Conservation (phyloP, 2,888 invertebrate genomes). For the Trichopria drosophilae region DNA sequence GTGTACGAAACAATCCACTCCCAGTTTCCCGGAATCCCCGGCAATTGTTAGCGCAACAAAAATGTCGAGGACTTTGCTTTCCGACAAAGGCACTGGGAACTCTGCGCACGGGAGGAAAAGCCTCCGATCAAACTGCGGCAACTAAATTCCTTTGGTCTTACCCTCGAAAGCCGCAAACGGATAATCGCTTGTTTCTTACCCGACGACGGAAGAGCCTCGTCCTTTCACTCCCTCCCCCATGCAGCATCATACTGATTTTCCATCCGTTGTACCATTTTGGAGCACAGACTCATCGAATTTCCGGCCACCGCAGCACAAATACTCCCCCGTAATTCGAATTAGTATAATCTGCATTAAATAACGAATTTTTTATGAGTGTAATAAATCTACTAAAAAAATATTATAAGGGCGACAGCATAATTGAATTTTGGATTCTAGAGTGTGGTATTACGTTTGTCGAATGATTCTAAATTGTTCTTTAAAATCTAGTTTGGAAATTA, state of each 20-base stretch:
- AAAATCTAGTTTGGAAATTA: too few species aligned
- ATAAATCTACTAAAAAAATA: slow-evolving; percentile 44
- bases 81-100: too few species aligned
- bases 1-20: too few species aligned
- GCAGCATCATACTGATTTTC: slow-evolving; percentile 9
- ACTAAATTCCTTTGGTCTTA: slow-evolving; percentile 25
- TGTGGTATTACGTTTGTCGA: too few species aligned
- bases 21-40: too few species aligned
- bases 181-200: slow-evolving; percentile 47
- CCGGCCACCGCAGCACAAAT: slow-evolving; percentile 32
- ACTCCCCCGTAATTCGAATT: slow-evolving; percentile 33
- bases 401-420: neutral
- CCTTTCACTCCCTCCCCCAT: slow-evolving; percentile 1
- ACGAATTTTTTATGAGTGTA: slow-evolving; percentile 52
- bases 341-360: slow-evolving; percentile 52
- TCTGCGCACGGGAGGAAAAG: neutral
- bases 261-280: too few species aligned
- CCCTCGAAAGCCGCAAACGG: slow-evolving; percentile 37
- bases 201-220: slow-evolving; percentile 1
- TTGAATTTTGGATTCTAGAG: too few species aligned
- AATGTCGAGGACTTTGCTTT: too few species aligned
- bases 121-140: slow-evolving; percentile 17
- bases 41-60: too few species aligned
- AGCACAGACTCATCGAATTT: too few species aligned
- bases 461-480: too few species aligned